Conservation (phyloP, 92 coral and sea anemone species). For the Heteractis magnifica region DNA sequence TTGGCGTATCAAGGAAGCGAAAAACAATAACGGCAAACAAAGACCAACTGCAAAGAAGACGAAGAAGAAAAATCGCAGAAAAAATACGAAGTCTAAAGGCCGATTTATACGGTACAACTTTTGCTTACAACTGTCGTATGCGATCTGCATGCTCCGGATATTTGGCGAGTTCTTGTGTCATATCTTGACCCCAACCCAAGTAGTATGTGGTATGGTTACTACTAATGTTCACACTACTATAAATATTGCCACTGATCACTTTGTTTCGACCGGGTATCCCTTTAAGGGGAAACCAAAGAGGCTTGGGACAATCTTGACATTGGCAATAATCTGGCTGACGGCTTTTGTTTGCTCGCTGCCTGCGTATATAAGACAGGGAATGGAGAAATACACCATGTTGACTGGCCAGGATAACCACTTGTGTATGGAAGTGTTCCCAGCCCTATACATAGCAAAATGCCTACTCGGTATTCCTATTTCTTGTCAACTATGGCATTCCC, state of each 20-base stretch:
- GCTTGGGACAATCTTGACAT: background rate
- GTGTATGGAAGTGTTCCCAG: constrained; percentile 43
- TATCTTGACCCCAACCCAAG: constrained; percentile 62
- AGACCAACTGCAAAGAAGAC: too few relatives aligned
- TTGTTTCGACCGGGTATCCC: constrained; percentile 51
- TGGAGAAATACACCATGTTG: background rate
- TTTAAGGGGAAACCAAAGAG: constrained; percentile 26
- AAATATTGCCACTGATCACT: constrained; percentile 49
- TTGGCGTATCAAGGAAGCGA: too few relatives aligned
- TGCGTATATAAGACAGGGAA: background rate
- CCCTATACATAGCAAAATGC: constrained; percentile 35
- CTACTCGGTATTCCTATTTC: constrained; percentile 59
- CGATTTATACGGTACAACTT: too few relatives aligned
- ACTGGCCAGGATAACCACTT: background rate
- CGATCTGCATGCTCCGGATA: background rate
- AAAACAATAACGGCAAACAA: too few relatives aligned
- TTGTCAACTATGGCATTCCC: constrained; percentile 55
- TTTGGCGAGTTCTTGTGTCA: constrained; percentile 56
- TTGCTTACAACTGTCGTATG: too few relatives aligned
- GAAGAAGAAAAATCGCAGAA: too few relatives aligned
- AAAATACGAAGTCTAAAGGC: too few relatives aligned
- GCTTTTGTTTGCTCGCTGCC: background rate
- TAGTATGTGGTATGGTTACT: constrained; percentile 60
- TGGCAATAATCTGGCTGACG: background rate
- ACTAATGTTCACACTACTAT: constrained; percentile 61